Evolutionary conservation across 2,797 vertebrate genomes (phyloP).

Genomic region (Chiloscyllium punctatum): DNA sequence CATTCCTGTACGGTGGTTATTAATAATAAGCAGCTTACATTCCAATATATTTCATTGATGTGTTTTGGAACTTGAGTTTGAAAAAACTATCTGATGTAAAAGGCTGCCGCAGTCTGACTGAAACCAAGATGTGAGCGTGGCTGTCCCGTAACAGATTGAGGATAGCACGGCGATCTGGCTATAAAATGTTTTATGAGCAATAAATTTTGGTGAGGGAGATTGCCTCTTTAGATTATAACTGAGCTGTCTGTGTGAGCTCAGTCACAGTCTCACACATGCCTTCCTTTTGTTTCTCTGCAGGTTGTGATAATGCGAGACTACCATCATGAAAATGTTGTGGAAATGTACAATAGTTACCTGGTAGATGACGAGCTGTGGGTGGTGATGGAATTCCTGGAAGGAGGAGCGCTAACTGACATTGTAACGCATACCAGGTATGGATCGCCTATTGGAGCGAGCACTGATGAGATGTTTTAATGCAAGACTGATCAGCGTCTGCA

Average conservation of each 20-base stretch:
- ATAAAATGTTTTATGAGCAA: background rate
- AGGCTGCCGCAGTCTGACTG: background rate
- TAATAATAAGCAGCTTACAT: background rate
- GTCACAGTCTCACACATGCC: background rate
- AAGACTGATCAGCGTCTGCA: background rate
- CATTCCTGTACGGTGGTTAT: background rate
- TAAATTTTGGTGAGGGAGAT: background rate
- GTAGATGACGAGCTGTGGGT: conserved; percentile 96
- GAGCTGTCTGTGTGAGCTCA: background rate
- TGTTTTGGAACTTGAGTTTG: background rate
- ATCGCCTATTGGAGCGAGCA: background rate
- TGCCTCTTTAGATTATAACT: background rate
- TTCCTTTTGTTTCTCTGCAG: conserved; percentile 51
- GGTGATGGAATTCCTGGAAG: conserved; percentile 96
- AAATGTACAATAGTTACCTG: conserved; percentile 98
- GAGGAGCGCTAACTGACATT: conserved; percentile 86
- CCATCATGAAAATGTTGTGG: conserved; percentile 93
- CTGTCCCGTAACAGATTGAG: background rate
- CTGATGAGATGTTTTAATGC: background rate
- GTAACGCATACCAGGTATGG: conserved; percentile 85
- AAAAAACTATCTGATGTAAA: background rate
- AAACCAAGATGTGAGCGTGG: background rate
- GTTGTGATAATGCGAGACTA: conserved; percentile 97
- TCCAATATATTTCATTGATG: background rate
- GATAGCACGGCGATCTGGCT: background rate